Conservation (phyloP, 2,888 invertebrate genomes). For the Tinea trinotella region DNA sequence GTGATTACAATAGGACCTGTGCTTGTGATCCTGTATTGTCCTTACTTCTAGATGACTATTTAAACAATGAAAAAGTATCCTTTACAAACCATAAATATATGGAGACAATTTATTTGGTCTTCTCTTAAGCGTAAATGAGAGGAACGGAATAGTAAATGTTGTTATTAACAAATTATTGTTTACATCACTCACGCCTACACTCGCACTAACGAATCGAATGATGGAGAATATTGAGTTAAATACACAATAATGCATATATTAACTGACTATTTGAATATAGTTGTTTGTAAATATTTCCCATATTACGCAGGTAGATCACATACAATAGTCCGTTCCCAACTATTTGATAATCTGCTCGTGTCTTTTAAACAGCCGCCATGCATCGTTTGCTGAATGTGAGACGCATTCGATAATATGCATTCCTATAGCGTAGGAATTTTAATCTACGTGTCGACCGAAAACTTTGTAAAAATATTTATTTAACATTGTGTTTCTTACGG, state of each 20-base stretch:
- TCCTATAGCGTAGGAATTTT: conserved; percentile 39
- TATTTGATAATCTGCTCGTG: conserved; percentile 50
- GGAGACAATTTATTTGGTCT: too few relatives aligned
- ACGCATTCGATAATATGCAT: conserved; percentile 30
- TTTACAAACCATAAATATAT: too few relatives aligned
- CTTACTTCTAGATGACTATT: conserved; percentile 20
- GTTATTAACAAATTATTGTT: background rate
- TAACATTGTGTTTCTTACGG: conserved; percentile 9
- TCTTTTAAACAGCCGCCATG: conserved; percentile 30
- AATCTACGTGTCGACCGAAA: conserved; percentile 29
- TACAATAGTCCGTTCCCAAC: conserved; percentile 18
- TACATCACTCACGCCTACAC: background rate
- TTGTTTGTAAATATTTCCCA: conserved; percentile 4
- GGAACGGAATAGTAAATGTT: too few relatives aligned
- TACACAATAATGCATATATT: background rate
- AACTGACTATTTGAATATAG: background rate
- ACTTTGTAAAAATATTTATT: conserved; percentile 8
- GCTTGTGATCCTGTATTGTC: conserved; percentile 46
- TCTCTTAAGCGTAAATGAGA: too few relatives aligned
- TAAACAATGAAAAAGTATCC: conserved; percentile 7
- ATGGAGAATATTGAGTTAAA: background rate
- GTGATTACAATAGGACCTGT: conserved; percentile 38
- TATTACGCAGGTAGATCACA: conserved; percentile 15
- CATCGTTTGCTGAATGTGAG: conserved; percentile 29
- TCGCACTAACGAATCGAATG: background rate